These are phyloP conservation scores for Cotesia glomerata DNA, from an alignment of 1,140 invertebrate species.

Conservation along the genomic window DNA sequence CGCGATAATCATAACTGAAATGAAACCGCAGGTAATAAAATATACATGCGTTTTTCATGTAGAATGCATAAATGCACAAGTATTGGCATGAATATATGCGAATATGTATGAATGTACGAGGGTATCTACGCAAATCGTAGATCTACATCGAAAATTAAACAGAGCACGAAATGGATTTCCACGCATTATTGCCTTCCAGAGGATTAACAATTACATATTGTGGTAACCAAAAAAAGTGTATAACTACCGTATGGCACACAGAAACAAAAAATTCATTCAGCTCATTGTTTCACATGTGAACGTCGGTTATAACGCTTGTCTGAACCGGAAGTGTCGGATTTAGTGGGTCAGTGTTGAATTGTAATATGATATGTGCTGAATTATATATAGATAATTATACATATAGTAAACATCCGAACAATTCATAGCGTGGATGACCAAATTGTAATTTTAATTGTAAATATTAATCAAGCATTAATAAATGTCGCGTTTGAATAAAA, in stretches of 20 bases:
- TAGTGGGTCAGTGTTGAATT: conserved; percentile 9
- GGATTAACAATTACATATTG: conserved; percentile 2
- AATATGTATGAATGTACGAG: not conserved
- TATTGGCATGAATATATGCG: not conserved
- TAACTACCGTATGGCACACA: not conserved
- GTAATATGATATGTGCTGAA: not conserved
- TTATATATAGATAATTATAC: no score
- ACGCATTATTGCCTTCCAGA: conserved; percentile 10
- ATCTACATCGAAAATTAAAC: conserved; percentile 19
- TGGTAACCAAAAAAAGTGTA: conserved; percentile 4
- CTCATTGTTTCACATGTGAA: not conserved
- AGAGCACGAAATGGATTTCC: conserved; percentile 20
- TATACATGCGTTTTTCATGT: not conserved
- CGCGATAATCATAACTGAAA: no score
- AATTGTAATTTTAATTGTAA: no score
- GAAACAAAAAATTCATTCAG: not conserved
- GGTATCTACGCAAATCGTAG: not conserved
- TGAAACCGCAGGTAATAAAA: no score
- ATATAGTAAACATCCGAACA: not conserved
- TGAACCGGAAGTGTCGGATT: not conserved
- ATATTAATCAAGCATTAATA: no score
- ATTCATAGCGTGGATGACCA: no score
- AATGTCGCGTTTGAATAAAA: no score
- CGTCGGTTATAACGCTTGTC: not conserved
- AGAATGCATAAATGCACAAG: not conserved